phyloP scores from a whole-genome alignment of 2,888 invertebrate genomes.

The Allygus modestus region DNA sequence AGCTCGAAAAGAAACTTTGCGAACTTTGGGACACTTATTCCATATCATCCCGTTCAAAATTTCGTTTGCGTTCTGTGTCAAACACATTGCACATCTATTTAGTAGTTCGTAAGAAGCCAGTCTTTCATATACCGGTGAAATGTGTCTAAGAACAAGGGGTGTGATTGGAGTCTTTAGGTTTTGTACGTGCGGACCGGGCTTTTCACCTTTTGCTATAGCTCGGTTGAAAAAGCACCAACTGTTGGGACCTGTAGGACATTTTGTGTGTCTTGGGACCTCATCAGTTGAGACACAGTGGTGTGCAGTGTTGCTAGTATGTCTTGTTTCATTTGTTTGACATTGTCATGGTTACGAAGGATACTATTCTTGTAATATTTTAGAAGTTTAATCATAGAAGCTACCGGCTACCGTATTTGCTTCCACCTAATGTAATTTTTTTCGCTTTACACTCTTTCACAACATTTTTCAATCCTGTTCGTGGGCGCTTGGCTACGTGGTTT shows the following conservation, averaged over 20 bases:
- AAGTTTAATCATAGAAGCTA: background rate
- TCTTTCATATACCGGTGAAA: too few relatives aligned
- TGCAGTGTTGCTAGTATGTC: background rate
- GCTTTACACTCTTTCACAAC: slow-evolving; percentile 1
- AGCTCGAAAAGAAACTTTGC: slow-evolving; percentile 31
- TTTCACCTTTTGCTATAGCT: background rate
- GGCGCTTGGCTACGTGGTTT: slow-evolving; percentile 26
- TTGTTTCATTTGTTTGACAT: background rate
- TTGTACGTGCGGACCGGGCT: background rate
- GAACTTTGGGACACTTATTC: slow-evolving; percentile 31
- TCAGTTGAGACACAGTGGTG: slow-evolving; percentile 35
- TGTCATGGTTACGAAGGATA: background rate
- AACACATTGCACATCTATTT: slow-evolving; percentile 7
- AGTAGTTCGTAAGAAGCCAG: slow-evolving; percentile 19
- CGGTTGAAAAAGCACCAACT: slow-evolving; percentile 47
- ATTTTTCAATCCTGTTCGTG: slow-evolving; percentile 4
- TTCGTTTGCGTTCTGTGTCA: slow-evolving; percentile 29
- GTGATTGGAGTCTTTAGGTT: slow-evolving; percentile 38
- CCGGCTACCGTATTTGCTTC: background rate
- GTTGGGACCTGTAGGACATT: slow-evolving; percentile 6
- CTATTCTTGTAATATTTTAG: background rate
- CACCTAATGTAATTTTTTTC: slow-evolving; percentile 2
- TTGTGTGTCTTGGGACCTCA: background rate
- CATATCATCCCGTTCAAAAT: slow-evolving; percentile 23
- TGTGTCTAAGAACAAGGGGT: too few relatives aligned